A percentile compares a stretch with the other conserved stretches of the same genome.
phyloP scores from a whole-genome alignment of 2,888 invertebrate species.

The Tanypteryx hageni region DNA sequence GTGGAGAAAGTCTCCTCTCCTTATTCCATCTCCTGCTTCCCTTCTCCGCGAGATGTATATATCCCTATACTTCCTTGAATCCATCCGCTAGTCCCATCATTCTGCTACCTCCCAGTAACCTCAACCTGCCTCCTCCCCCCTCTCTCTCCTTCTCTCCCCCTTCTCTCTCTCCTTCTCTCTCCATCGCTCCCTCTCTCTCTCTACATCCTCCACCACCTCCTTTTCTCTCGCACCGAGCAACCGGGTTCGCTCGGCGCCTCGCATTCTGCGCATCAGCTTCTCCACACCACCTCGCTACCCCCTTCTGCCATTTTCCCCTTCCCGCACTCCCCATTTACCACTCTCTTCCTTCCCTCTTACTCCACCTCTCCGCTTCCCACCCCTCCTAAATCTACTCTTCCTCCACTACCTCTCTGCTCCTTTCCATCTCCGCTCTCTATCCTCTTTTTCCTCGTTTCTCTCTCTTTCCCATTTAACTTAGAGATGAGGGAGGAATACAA shows the following conservation, averaged over 20 bases:
- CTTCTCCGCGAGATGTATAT: neutral
- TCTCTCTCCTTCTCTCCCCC: neutral
- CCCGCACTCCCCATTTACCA: neutral
- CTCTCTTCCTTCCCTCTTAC: neutral
- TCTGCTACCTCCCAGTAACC: neutral
- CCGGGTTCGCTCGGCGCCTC: constrained; percentile 46
- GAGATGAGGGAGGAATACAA: no score
- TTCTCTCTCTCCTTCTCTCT: neutral
- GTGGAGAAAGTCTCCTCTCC: neutral
- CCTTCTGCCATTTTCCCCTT: no score
- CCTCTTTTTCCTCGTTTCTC: neutral
- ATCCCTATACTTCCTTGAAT: neutral
- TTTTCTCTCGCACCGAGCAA: neutral
- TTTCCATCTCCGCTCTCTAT: neutral
- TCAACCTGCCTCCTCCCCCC: neutral
- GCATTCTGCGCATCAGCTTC: constrained; percentile 23
- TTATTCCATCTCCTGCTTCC: neutral
- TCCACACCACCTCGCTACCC: neutral
- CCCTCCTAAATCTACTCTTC: no score
- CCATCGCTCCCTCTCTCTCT: neutral
- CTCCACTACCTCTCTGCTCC: neutral
- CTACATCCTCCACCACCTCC: no score
- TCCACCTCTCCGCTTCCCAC: neutral
- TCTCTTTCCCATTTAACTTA: neutral
- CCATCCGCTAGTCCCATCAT: neutral